Evolutionary conservation across 2,888 invertebrate genomes (phyloP).

Genomic region (Cataglyphis altisquamis): DNA sequence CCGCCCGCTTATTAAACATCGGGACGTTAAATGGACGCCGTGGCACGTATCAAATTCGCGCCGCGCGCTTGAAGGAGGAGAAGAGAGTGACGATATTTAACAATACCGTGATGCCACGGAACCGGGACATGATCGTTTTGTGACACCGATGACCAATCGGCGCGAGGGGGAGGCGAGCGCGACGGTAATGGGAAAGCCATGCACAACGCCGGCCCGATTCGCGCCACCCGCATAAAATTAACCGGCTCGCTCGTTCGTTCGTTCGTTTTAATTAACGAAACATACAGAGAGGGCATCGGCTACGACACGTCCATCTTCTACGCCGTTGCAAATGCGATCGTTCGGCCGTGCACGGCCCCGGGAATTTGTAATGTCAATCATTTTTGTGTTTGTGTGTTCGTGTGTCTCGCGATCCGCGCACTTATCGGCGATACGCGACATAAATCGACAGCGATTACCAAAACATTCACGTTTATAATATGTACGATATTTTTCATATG

Average conservation of each 20-base stretch:
- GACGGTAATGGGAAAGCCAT: constrained; percentile 85
- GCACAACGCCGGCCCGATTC: constrained; percentile 82
- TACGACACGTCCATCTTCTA: constrained; percentile 71
- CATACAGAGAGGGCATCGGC: constrained; percentile 79
- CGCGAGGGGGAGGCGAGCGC: constrained; percentile 65
- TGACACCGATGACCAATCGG: constrained; percentile 79
- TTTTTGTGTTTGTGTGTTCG: constrained; percentile 37
- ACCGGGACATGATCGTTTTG: constrained; percentile 74
- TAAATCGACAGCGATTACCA: constrained; percentile 45
- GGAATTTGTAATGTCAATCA: constrained; percentile 59
- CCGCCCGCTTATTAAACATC: constrained; percentile 54
- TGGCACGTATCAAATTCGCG: constrained; percentile 54
- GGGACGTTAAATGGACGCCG: constrained; percentile 53
- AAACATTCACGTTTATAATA: constrained; percentile 16
- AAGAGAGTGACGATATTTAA: constrained; percentile 60
- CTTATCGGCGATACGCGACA: constrained; percentile 23
- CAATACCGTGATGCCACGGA: constrained; percentile 58
- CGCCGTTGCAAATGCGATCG: constrained; percentile 49
- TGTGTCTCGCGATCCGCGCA: constrained; percentile 14
- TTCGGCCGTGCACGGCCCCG: constrained; percentile 49
- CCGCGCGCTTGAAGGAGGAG: constrained; percentile 35
- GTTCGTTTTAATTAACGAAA: constrained; percentile 86
- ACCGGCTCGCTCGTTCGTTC: constrained; percentile 80
- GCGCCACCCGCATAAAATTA: constrained; percentile 85
- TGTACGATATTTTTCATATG: constrained; percentile 5